Percentiles rank a stretch among this genome's conserved stretches.
phyloP scores from a whole-genome alignment of 2,113 vertebrate species.

The Callopanchax toddi region DNA sequence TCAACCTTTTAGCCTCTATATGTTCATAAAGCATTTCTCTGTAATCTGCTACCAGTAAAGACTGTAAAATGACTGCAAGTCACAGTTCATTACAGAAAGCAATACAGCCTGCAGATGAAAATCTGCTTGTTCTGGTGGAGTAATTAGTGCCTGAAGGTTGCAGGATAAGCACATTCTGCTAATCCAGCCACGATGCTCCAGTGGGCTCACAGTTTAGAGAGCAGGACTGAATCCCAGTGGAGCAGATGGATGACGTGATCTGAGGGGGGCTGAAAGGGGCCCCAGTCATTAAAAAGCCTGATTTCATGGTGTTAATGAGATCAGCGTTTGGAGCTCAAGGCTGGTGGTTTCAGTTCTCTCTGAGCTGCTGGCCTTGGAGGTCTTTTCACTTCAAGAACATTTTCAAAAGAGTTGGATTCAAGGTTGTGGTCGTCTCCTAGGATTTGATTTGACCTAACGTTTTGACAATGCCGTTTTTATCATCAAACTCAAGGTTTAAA shows the following conservation, averaged over 20 bases:
- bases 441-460: conserved; percentile 18
- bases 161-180: conserved; percentile 57
- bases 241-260: conserved; percentile 68
- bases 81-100: conserved; percentile 19
- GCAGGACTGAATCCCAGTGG: conserved; percentile 59
- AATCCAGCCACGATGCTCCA: conserved; percentile 58
- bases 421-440: conserved; percentile 21
- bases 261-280: conserved; percentile 36
- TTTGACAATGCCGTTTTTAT: too few relatives aligned
- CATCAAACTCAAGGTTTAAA: too few relatives aligned
- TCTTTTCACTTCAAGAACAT: conserved; percentile 27
- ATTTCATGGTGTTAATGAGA: conserved; percentile 74
- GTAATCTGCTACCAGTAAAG: conserved; percentile 34
- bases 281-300: conserved; percentile 62
- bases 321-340: conserved; percentile 62
- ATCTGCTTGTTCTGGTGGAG: conserved; percentile 62
- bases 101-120: conserved; percentile 44
- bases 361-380: conserved; percentile 27
- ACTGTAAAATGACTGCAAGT: conserved; percentile 24
- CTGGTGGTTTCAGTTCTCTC: conserved; percentile 47
- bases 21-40: conserved; percentile 28
- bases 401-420: conserved; percentile 22
- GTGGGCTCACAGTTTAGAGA: conserved; percentile 49
- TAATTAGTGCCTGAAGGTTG: conserved; percentile 69
- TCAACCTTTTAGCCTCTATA: background rate